Base-by-base conservation (phyloP, 2,888 invertebrate species). In the Lutraria lutraria region DNA sequence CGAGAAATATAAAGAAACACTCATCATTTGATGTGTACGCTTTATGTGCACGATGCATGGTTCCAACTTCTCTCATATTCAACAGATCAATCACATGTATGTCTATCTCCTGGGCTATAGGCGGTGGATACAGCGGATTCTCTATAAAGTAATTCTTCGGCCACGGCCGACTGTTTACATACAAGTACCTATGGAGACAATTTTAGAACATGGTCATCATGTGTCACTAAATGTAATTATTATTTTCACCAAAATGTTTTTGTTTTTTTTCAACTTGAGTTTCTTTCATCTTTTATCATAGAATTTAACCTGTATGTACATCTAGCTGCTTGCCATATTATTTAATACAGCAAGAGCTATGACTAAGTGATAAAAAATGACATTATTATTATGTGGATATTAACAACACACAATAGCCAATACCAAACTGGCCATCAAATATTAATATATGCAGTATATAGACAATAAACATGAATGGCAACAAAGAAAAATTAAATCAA, bases 1-100 rank as follows among this genome's bases (percentile, higher is more conserved):
- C 98, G 81, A 98, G 97, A 96, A 98, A 98, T 95, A 98, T 98
- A 95, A 98, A 98, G 96, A 98, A 98, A 94, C 98, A 98, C 95
- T 98, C 98, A 87, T 98, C 98, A 95, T 98, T 98, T 0, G 98
- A 98, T 3, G 98, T 98, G 96, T 98, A 98, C 0, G 98, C 98
- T 96, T 98, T 98, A 96, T 98, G 98, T 0, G 98, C 97, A 89
- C 98, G 97, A 53, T 98, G 96, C 98, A 98, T 98, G 88, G 97
- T 98, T 8, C 98, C 98, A 8, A 98, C 98, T 94, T 96, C 97
- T 95, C 98, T 97, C 89, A 98, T 97, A 0, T 98, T 98, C 88
- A 97, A 97, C 92, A 98, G 97, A 97, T 98, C 98, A 93, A 98
- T 98, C 0, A 98, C 98, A 95, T 98, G 98, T 93, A 98, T 98